Conservation (phyloP, 2,113 vertebrate species). For the Pseudopodoces humilis region DNA sequence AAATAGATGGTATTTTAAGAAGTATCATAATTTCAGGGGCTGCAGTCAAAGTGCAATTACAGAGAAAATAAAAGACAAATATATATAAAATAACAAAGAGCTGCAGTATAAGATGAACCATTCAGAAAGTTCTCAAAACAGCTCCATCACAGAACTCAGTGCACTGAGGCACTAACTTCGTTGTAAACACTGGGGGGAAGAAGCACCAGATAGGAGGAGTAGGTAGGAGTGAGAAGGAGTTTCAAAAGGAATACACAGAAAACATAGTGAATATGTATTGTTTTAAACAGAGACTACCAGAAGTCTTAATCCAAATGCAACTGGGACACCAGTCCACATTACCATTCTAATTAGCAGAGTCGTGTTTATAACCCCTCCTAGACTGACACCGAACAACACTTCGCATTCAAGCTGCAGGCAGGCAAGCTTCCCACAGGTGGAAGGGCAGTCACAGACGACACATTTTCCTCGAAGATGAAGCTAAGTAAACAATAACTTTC, state of each 20-base stretch:
- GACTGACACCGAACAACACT: not conserved
- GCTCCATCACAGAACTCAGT: not conserved
- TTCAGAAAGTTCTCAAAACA: not conserved
- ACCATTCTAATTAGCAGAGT: not conserved
- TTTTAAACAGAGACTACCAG: not conserved
- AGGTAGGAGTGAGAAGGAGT: not conserved
- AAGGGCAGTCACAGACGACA: not conserved
- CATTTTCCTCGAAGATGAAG: not conserved
- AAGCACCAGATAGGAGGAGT: accelerated
- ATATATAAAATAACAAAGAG: not conserved
- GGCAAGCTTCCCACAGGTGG: not conserved
- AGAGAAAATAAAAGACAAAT: not conserved
- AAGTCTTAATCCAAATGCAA: not conserved
- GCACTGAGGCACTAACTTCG: not conserved
- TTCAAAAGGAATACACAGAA: not conserved
- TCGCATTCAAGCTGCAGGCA: accelerated
- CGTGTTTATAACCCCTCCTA: not conserved
- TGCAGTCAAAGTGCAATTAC: not conserved
- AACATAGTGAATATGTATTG: not conserved
- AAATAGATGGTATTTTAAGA: not conserved
- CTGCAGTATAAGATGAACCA: not conserved
- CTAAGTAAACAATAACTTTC: not conserved
- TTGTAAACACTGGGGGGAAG: accelerated
- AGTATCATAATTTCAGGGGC: no score
- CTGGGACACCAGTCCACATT: not conserved